phyloP scores from a whole-genome alignment of 2,888 invertebrate species.

The Hymenopus coronatus region DNA sequence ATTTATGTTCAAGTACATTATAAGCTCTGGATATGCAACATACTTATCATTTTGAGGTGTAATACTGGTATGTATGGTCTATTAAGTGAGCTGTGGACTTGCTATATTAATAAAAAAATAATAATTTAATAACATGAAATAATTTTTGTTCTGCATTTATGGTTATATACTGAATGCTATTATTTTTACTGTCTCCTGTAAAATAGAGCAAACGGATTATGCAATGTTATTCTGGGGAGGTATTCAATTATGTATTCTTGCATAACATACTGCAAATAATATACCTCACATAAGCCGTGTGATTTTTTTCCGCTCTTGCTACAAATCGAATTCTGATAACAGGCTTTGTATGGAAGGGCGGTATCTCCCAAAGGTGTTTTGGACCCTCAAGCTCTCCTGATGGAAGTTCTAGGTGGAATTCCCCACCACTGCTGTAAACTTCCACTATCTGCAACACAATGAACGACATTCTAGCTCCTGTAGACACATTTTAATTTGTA shows the following conservation, averaged over 20 bases:
- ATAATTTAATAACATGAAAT: not conserved
- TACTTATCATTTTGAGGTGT: too few relatives aligned
- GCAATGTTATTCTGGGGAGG: not conserved
- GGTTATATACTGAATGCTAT: too few relatives aligned
- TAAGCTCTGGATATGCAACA: too few relatives aligned
- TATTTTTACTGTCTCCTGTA: too few relatives aligned
- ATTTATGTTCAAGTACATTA: too few relatives aligned
- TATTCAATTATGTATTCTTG: not conserved
- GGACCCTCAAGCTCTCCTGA: conserved; percentile 73
- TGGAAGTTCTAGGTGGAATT: conserved; percentile 85
- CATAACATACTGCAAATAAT: not conserved
- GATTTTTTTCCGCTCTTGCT: conserved; percentile 73
- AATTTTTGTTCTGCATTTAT: too few relatives aligned
- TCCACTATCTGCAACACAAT: conserved; percentile 60
- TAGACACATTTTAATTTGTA: too few relatives aligned
- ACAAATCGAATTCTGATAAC: conserved; percentile 83
- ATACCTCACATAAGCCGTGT: conserved; percentile 78
- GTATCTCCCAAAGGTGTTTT: conserved; percentile 84
- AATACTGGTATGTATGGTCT: too few relatives aligned
- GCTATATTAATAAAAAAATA: too few relatives aligned
- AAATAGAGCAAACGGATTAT: too few relatives aligned
- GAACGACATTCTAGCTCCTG: too few relatives aligned
- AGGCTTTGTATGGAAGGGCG: conserved; percentile 82
- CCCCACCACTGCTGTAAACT: conserved; percentile 84
- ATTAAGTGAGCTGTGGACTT: too few relatives aligned